phyloP scores from a whole-genome alignment of 35 echinoderm and acorn worm species.

The Anneissia japonica region DNA sequence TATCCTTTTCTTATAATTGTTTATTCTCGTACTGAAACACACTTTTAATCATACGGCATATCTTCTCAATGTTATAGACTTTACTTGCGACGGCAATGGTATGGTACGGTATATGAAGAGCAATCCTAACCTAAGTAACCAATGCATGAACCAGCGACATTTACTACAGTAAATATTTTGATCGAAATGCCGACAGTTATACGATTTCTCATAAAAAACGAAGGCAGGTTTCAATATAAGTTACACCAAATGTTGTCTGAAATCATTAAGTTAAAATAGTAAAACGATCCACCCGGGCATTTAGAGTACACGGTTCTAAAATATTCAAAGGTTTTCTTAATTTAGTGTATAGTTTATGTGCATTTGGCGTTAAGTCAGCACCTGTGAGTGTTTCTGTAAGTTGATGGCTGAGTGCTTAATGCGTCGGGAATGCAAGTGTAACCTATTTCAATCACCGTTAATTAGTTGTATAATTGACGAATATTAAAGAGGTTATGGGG shows the following conservation, averaged over 20 bases:
- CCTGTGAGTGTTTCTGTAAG: neutral
- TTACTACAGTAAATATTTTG: no score
- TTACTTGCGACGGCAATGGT: no score
- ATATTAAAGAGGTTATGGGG: neutral
- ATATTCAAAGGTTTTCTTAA: neutral
- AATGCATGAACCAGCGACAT: no score
- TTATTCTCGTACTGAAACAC: no score
- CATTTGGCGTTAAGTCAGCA: neutral
- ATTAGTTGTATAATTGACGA: neutral
- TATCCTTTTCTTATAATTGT: no score
- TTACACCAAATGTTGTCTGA: neutral
- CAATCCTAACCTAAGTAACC: no score
- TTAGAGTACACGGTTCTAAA: neutral
- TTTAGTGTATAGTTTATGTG: neutral
- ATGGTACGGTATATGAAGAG: no score
- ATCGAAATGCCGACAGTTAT: neutral
- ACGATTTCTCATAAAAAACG: no score
- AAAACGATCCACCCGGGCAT: neutral
- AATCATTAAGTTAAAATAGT: neutral
- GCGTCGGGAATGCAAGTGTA: neutral
- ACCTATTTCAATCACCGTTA: neutral
- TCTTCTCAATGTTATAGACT: no score
- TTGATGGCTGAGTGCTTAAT: neutral
- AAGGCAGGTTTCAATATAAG: neutral
- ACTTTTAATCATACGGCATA: no score